Percentiles rank a stretch among this genome's conserved stretches.
These are phyloP conservation scores for Drosophila ustulata DNA, from an alignment of 2,888 invertebrate genomes.

Conservation along the genomic window DNA sequence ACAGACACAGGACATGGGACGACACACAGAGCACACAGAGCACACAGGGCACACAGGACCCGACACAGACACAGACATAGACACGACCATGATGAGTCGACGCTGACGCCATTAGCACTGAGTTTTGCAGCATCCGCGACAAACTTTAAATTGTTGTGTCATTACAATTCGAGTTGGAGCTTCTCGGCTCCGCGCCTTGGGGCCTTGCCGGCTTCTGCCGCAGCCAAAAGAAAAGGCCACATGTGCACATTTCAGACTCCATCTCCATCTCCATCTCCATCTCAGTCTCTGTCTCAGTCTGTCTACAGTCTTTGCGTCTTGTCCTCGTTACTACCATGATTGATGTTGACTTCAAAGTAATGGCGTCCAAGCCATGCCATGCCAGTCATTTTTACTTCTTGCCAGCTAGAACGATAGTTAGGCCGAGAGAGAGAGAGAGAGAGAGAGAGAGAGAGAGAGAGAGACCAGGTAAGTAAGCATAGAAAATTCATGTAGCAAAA, in stretches of 20 bases:
- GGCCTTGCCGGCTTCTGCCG: constrained; percentile 16
- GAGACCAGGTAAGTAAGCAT: constrained; percentile 28
- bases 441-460: too few relatives aligned
- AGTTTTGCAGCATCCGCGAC: constrained; percentile 80
- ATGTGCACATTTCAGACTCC: constrained; percentile 50
- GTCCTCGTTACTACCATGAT: constrained; percentile 71
- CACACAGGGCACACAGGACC: constrained; percentile 3
- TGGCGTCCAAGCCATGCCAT: constrained; percentile 56
- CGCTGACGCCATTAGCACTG: constrained; percentile 78
- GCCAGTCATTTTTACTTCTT: constrained; percentile 48
- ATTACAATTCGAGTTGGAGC: constrained; percentile 73
- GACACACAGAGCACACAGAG: constrained; percentile 14
- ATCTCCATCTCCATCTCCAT: not conserved
- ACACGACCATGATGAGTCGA: constrained; percentile 67
- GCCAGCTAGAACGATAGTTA: not conserved
- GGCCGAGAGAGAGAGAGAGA: not conserved
- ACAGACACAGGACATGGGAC: constrained; percentile 47
- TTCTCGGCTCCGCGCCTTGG: constrained; percentile 3
- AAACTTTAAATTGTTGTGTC: constrained; percentile 81
- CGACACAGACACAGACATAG: constrained; percentile 15
- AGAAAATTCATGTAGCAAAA: constrained; percentile 30
- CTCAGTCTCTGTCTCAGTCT: not conserved
- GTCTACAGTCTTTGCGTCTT: constrained; percentile 39
- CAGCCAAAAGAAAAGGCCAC: constrained; percentile 54
- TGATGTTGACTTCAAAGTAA: constrained; percentile 80